These are phyloP conservation scores for Platorchestia sp. DNA, from an alignment of 1,140 invertebrate genomes.

Conservation along the genomic window DNA sequence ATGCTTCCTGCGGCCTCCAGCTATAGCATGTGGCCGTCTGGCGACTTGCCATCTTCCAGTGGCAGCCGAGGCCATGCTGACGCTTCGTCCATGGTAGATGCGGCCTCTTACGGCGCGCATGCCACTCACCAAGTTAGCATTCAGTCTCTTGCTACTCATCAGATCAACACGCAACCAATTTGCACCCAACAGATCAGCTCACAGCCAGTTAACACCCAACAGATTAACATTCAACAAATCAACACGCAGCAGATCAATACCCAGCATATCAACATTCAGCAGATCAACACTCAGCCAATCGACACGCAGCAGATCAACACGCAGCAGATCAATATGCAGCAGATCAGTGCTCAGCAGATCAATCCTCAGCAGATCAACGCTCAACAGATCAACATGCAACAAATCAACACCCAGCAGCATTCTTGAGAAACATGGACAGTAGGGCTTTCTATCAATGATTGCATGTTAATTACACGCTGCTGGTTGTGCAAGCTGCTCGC, in stretches of 20 bases:
- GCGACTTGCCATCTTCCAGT: not conserved
- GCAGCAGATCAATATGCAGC: too few relatives aligned
- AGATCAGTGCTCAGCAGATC: too few relatives aligned
- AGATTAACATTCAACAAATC: not conserved
- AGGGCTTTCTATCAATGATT: not conserved
- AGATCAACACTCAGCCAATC: not conserved
- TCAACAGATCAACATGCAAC: not conserved
- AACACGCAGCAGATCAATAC: not conserved
- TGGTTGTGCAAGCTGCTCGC: not conserved
- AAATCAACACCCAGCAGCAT: not conserved
- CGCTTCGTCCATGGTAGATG: slow-evolving; percentile 4
- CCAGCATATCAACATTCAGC: not conserved
- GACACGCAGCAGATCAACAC: not conserved
- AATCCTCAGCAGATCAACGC: too few relatives aligned
- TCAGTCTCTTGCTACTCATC: not conserved
- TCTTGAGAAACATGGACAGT: not conserved
- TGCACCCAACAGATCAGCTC: too few relatives aligned
- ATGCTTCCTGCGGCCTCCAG: not conserved
- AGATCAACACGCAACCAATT: not conserved
- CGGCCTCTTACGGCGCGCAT: not conserved
- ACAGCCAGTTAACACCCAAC: not conserved
- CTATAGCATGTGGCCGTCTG: not conserved
- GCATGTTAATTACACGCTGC: not conserved
- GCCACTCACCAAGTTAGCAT: not conserved
- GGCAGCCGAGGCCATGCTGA: not conserved